phyloP scores from a whole-genome alignment of 2,888 invertebrate genomes.

The Synanthedon andrenaeformis region DNA sequence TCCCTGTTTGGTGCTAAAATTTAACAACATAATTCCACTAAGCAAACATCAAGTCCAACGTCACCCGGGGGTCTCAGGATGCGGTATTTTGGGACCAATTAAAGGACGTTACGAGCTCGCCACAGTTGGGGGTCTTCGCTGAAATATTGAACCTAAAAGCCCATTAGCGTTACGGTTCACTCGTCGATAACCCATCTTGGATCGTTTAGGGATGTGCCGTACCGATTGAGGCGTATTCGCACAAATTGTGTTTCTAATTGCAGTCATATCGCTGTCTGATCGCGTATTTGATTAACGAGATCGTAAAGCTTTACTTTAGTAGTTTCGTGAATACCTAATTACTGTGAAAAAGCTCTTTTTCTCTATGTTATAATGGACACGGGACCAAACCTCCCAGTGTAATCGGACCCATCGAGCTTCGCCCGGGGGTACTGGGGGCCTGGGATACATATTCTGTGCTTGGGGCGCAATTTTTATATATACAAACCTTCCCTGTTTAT shows the following conservation, averaged over 20 bases:
- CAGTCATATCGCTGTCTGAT: background rate
- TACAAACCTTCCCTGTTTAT: no score
- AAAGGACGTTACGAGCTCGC: constrained; percentile 17
- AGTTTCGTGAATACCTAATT: no score
- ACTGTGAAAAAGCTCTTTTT: no score
- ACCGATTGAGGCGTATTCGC: constrained; percentile 23
- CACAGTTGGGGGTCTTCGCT: constrained; percentile 27
- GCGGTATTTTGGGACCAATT: constrained; percentile 41
- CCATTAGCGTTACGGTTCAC: constrained; percentile 50
- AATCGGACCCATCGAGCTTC: no score
- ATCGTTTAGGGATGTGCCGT: constrained; percentile 39
- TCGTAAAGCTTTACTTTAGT: no score
- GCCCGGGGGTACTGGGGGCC: no score
- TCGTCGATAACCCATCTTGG: constrained; percentile 48
- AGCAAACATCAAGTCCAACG: constrained; percentile 9
- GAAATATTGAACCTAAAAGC: constrained; percentile 58
- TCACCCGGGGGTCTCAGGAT: constrained; percentile 7
- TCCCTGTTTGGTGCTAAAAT: constrained; percentile 7
- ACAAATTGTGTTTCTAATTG: constrained; percentile 7
- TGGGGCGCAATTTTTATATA: no score
- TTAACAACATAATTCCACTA: constrained; percentile 8
- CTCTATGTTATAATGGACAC: no score
- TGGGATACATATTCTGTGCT: no score
- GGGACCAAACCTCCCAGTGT: no score
- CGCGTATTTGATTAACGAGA: no score